Evolutionary conservation across 2,888 invertebrate genomes (phyloP).

Genomic region (Phanerotoma sp.): DNA sequence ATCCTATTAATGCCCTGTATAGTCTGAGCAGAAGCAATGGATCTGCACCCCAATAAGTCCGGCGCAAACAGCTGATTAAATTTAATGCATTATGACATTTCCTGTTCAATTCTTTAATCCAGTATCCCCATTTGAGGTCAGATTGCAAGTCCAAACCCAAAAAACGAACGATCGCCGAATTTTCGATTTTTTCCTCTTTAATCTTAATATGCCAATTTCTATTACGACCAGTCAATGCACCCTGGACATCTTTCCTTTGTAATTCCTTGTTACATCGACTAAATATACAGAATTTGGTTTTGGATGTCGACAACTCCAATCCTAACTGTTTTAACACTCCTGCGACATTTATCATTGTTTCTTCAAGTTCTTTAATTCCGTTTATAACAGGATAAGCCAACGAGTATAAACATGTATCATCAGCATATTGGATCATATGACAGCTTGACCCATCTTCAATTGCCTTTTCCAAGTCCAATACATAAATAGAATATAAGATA

Average conservation of each 20-base stretch:
- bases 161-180: not conserved
- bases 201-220: not conserved
- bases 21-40: slow-evolving; percentile 17
- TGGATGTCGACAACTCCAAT: not conserved
- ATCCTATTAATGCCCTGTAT: slow-evolving; percentile 25
- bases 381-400: not conserved
- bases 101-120: slow-evolving; percentile 17
- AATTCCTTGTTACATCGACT: not conserved
- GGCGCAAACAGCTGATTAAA: slow-evolving; percentile 20
- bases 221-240: no score
- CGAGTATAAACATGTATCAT: not conserved
- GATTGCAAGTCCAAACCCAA: not conserved
- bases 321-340: not conserved
- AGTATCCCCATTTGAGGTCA: slow-evolving; percentile 8
- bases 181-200: not conserved
- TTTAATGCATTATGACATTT: slow-evolving; percentile 16
- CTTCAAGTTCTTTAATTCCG: not conserved
- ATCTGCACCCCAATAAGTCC: slow-evolving; percentile 30
- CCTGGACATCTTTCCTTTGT: no score
- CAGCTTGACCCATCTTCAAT: not conserved
- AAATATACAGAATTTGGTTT: not conserved
- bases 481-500: not conserved
- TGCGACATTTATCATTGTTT: not conserved
- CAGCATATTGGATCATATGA: slow-evolving; percentile 12
- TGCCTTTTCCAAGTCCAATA: not conserved